Percentiles rank a stretch among this genome's conserved stretches.
These are phyloP conservation scores for Nothura maculosa DNA, from an alignment of 2,797 vertebrate genomes.

Conservation along the genomic window DNA sequence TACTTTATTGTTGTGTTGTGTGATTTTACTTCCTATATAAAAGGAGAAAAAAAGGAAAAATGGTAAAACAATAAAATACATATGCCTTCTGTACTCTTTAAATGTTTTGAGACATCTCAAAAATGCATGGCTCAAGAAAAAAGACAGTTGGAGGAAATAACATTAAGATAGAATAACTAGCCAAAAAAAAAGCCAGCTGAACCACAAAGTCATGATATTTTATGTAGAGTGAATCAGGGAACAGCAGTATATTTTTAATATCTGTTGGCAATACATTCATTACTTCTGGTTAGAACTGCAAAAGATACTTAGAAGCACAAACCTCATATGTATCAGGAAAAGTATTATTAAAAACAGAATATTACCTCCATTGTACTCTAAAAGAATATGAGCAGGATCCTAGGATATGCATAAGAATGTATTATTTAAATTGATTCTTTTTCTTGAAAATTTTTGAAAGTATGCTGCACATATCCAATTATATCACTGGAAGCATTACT, in stretches of 20 bases:
- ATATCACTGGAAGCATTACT: neutral
- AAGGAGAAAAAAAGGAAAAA: neutral
- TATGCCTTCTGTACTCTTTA: neutral
- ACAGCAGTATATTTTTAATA: neutral
- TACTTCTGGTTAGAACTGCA: constrained; percentile 16
- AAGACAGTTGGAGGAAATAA: neutral
- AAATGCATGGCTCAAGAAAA: neutral
- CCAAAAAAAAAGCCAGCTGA: neutral
- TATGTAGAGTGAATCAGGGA: constrained; percentile 19
- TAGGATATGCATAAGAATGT: neutral
- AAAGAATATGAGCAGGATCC: constrained; percentile 11
- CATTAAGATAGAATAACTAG: neutral
- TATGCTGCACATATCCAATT: neutral
- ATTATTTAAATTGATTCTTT: constrained; percentile 36
- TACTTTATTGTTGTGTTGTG: neutral
- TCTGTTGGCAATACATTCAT: neutral
- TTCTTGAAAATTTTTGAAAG: neutral
- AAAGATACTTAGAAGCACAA: constrained; percentile 6
- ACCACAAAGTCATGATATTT: neutral
- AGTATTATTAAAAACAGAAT: constrained; percentile 27
- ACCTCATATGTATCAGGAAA: neutral
- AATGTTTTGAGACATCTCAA: neutral
- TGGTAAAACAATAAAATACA: neutral
- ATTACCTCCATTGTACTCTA: neutral
- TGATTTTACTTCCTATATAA: neutral